These are phyloP conservation scores for Craterocephalus amniculus DNA, from an alignment of 2,797 vertebrate genomes.

Conservation along the genomic window DNA sequence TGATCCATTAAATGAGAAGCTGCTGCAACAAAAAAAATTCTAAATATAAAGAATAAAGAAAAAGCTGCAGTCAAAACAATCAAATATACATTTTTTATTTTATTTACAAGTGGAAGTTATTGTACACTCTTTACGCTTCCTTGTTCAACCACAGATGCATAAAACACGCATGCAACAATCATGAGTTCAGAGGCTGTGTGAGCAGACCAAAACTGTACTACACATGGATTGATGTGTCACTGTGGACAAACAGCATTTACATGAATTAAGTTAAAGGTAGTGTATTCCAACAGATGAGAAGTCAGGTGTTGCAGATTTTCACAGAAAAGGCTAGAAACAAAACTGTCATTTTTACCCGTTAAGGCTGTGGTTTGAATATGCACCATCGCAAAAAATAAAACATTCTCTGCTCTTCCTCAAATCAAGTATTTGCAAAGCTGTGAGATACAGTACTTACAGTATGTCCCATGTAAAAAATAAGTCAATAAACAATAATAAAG, in stretches of 20 bases:
- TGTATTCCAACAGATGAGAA: slow-evolving; percentile 9
- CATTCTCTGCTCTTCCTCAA: slow-evolving; percentile 27
- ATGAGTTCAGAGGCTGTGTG: background rate
- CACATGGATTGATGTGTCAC: slow-evolving; percentile 14
- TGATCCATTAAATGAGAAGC: background rate
- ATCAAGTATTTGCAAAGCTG: slow-evolving; percentile 30
- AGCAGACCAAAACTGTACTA: slow-evolving; percentile 13
- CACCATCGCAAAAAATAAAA: slow-evolving; percentile 23
- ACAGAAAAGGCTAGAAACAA: slow-evolving; percentile 12
- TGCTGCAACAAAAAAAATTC: too few relatives aligned
- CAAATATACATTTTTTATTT: slow-evolving; percentile 13
- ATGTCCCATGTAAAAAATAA: background rate
- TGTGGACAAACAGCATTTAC: background rate
- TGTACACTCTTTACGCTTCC: slow-evolving; percentile 2
- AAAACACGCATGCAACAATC: slow-evolving; percentile 27
- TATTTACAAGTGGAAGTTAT: slow-evolving; percentile 49
- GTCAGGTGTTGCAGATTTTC: slow-evolving; percentile 32
- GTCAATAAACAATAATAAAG: slow-evolving; percentile 2
- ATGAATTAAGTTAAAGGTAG: background rate
- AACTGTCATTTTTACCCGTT: slow-evolving; percentile 1
- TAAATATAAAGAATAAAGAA: too few relatives aligned
- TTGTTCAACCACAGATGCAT: slow-evolving; percentile 16
- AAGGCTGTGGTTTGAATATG: slow-evolving; percentile 42
- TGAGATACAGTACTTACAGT: slow-evolving; percentile 15
- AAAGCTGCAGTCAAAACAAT: background rate